Evolutionary conservation across 2,113 vertebrate genomes (phyloP).

Genomic region (Hiodon alosoides): DNA sequence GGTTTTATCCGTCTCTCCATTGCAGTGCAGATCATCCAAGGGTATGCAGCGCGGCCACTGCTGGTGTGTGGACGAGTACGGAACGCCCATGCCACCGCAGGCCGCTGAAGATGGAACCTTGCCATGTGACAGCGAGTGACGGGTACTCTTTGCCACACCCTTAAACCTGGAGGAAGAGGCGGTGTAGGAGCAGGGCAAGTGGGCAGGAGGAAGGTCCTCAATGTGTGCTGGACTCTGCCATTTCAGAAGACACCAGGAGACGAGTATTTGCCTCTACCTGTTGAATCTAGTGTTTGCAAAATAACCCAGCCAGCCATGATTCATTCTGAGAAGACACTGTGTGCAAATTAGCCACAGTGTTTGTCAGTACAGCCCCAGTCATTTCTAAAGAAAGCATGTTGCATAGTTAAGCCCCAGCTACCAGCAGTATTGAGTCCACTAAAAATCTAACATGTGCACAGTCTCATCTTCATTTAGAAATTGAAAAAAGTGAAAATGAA

Average conservation of each 20-base stretch:
- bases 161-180: not conserved
- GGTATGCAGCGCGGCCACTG: constrained; percentile 72
- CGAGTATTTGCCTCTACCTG: not conserved
- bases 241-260: not conserved
- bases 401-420: too few relatives aligned
- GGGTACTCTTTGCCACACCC: constrained; percentile 1
- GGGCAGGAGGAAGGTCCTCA: not conserved
- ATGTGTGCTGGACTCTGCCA: not conserved
- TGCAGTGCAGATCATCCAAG: constrained; percentile 71
- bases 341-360: not conserved
- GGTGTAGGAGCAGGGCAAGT: constrained; percentile 8
- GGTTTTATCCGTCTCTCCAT: constrained; percentile 33
- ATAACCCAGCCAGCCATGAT: not conserved
- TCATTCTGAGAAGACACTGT: not conserved
- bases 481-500: too few relatives aligned
- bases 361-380: not conserved
- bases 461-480: too few relatives aligned
- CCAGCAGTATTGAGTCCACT: too few relatives aligned
- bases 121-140: constrained; percentile 65
- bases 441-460: too few relatives aligned
- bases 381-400: too few relatives aligned
- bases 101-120: constrained; percentile 53
- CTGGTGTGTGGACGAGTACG: constrained; percentile 74
- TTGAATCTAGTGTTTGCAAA: not conserved
- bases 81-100: constrained; percentile 50